Conservation (phyloP, 2,888 invertebrate species). For the Neocrepidodera transversa region DNA sequence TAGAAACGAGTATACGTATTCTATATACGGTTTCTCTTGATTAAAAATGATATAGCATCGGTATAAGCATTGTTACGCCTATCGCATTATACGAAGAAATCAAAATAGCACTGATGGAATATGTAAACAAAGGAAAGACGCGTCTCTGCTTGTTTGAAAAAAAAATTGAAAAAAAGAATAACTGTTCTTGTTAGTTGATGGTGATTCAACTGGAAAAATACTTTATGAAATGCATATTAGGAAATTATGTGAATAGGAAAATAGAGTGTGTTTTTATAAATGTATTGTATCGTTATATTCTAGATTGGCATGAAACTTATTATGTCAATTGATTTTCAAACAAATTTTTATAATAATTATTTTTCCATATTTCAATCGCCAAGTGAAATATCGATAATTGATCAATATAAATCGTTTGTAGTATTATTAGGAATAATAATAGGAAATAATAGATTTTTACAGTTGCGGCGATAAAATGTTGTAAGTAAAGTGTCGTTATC, state of each 20-base stretch:
- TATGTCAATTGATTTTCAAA: no score
- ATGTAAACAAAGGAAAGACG: neutral
- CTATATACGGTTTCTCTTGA: constrained; percentile 11
- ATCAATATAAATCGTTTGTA: no score
- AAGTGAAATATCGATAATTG: no score
- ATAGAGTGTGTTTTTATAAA: no score
- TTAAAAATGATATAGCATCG: constrained; percentile 15
- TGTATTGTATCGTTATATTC: no score
- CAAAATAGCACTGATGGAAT: constrained; percentile 15
- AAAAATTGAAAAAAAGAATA: neutral
- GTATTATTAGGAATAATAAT: no score
- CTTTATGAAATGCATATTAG: neutral
- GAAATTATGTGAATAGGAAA: no score
- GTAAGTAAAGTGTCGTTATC: no score
- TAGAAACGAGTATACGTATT: neutral
- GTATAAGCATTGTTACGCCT: constrained; percentile 2
- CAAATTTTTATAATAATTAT: no score
- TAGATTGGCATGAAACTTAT: neutral
- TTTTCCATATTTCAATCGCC: no score
- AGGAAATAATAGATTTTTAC: no score
- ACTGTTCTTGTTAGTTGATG: neutral
- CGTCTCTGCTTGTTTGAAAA: neutral
- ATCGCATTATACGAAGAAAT: constrained; percentile 8
- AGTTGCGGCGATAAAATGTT: no score
- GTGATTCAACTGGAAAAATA: neutral